Evolutionary conservation across 2,888 invertebrate genomes (phyloP).

Genomic region (Ditula angustiorana): DNA sequence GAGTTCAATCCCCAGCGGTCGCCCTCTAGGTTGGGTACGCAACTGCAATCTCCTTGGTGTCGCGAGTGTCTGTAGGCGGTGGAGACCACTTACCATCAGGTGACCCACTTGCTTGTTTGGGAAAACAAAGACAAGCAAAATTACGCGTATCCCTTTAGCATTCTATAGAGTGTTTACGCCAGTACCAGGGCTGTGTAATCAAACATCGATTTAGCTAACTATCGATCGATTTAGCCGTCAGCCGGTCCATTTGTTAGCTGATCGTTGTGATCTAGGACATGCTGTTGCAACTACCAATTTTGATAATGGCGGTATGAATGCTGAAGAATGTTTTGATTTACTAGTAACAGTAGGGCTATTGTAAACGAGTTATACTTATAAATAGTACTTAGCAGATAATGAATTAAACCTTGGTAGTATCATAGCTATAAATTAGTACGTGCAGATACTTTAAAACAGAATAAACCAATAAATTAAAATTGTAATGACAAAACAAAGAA

Average conservation of each 20-base stretch:
- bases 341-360: not conserved
- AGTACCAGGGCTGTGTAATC: too few species aligned
- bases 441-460: too few species aligned
- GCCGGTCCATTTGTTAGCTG: conserved; percentile 30
- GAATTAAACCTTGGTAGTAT: not conserved
- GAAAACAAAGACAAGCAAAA: too few species aligned
- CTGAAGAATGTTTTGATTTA: not conserved
- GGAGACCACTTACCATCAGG: too few species aligned
- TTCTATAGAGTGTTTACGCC: not conserved
- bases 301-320: conserved; percentile 32
- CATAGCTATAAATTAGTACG: not conserved
- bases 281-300: conserved; percentile 32
- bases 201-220: conserved; percentile 26
- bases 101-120: too few species aligned
- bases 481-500: too few species aligned
- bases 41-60: too few species aligned
- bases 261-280: conserved; percentile 33
- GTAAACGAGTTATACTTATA: conserved; percentile 1
- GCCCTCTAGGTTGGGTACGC: too few species aligned
- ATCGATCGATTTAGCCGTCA: conserved; percentile 34
- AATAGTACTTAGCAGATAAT: not conserved
- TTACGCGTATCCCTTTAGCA: too few species aligned
- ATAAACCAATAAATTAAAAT: too few species aligned
- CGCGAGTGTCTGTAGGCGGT: too few species aligned
- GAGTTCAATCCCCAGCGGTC: too few species aligned